Percentiles rank a stretch among this genome's conserved stretches.
These are phyloP conservation scores for Drosophila dunni DNA, from an alignment of 1,140 invertebrate genomes.

Conservation along the genomic window DNA sequence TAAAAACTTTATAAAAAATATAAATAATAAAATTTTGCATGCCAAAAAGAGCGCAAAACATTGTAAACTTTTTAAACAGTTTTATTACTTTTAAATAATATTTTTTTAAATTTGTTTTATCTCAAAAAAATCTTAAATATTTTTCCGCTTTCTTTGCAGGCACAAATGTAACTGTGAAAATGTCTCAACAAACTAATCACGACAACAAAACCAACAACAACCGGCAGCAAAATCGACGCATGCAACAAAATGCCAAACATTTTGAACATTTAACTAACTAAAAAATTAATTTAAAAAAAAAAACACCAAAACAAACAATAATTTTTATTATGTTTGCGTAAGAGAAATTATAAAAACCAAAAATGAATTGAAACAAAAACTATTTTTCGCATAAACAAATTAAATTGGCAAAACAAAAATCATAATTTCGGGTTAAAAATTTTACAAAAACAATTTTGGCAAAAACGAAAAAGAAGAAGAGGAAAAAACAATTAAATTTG, in stretches of 20 bases:
- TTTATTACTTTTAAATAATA: neutral
- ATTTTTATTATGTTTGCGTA: constrained; percentile 24
- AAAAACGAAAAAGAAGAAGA: constrained; percentile 28
- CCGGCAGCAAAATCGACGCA: constrained; percentile 51
- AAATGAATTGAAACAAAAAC: constrained; percentile 70
- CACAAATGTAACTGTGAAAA: constrained; percentile 78
- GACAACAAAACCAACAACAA: constrained; percentile 46
- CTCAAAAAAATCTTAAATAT: neutral
- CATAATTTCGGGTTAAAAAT: constrained; percentile 54
- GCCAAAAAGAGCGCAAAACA: too few relatives aligned
- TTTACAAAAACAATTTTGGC: constrained; percentile 16
- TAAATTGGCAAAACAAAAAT: constrained; percentile 64
- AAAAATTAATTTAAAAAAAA: constrained; percentile 17
- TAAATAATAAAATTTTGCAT: neutral
- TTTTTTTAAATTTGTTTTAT: neutral
- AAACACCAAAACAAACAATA: constrained; percentile 17
- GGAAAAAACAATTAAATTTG: constrained; percentile 54
- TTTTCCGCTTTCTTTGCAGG: constrained; percentile 49
- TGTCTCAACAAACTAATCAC: constrained; percentile 64
- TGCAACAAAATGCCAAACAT: constrained; percentile 62
- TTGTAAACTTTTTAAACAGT: too few relatives aligned
- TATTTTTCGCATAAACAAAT: constrained; percentile 53
- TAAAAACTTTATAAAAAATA: neutral
- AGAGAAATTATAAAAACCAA: constrained; percentile 35
- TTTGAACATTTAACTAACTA: constrained; percentile 75